phyloP scores from a whole-genome alignment of 1,140 invertebrate genomes.

The Drosophila sp. region DNA sequence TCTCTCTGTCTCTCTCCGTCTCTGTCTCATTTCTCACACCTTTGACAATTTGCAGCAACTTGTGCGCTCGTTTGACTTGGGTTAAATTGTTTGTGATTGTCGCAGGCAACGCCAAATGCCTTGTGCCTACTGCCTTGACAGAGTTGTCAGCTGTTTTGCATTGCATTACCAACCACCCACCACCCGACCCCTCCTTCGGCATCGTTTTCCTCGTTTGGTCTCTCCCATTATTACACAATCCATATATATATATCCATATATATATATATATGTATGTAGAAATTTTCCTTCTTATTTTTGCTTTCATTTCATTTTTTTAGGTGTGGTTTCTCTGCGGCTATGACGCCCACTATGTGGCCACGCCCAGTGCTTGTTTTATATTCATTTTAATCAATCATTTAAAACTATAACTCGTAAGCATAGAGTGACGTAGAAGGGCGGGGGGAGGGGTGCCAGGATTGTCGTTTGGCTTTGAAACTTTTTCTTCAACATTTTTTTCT shows the following conservation, averaged over 20 bases:
- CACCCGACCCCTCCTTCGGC: constrained; percentile 14
- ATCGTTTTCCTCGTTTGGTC: constrained; percentile 25
- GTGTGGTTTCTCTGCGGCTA: constrained; percentile 70
- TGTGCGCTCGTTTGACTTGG: constrained; percentile 81
- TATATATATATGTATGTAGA: no score
- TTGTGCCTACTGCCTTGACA: constrained; percentile 47
- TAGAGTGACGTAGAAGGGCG: background rate
- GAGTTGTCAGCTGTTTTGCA: constrained; percentile 77
- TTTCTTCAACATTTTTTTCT: constrained; percentile 22
- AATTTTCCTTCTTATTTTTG: constrained; percentile 8
- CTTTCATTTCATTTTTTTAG: constrained; percentile 58
- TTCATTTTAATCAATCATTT: constrained; percentile 78
- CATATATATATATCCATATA: constrained; percentile 49
- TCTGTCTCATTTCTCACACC: constrained; percentile 59
- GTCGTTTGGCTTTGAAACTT: constrained; percentile 75
- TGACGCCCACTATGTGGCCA: constrained; percentile 50
- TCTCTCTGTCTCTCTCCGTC: constrained; percentile 21
- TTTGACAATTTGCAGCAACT: constrained; percentile 81
- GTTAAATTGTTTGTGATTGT: constrained; percentile 82
- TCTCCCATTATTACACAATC: constrained; percentile 76
- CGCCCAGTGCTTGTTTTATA: constrained; percentile 51
- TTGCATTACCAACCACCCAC: constrained; percentile 57
- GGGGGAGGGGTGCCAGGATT: constrained; percentile 21
- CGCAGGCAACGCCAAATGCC: constrained; percentile 50
- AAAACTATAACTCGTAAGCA: constrained; percentile 55